Evolutionary conservation across 2,888 invertebrate genomes (phyloP).

Genomic region (Andrena chrysosceles): DNA sequence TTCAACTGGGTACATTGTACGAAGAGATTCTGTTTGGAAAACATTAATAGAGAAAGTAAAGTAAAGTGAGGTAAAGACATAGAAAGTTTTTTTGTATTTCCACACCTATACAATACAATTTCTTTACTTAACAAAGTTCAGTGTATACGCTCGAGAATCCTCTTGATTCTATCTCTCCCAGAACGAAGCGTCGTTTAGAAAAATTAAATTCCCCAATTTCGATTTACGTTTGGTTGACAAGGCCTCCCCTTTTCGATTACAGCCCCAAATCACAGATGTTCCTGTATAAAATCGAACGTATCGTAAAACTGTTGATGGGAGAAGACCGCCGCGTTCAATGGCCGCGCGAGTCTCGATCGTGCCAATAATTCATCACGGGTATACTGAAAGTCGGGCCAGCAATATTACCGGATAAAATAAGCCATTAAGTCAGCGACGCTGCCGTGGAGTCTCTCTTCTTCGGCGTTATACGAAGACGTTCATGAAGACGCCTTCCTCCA

Average conservation of each 20-base stretch:
- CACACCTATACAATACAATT: too few relatives aligned
- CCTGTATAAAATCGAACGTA: neutral
- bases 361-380: constrained; percentile 66
- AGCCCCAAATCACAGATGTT: neutral
- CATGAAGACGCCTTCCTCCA: constrained; percentile 69
- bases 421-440: constrained; percentile 81
- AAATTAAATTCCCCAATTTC: neutral
- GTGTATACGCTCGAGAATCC: too few relatives aligned
- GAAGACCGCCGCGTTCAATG: constrained; percentile 18
- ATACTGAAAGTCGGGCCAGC: constrained; percentile 72
- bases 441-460: constrained; percentile 64
- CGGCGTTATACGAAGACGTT: constrained; percentile 73
- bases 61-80: too few relatives aligned
- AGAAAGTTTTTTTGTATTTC: too few relatives aligned
- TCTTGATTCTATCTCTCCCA: neutral
- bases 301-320: neutral
- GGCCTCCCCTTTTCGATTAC: neutral
- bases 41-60: too few relatives aligned
- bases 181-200: neutral
- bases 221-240: neutral
- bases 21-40: too few relatives aligned
- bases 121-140: too few relatives aligned
- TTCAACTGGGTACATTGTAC: too few relatives aligned
- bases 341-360: constrained; percentile 34
- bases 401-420: constrained; percentile 82